Base-by-base conservation (phyloP, 2,888 invertebrate genomes). In the Cosmopolites sordidus region DNA sequence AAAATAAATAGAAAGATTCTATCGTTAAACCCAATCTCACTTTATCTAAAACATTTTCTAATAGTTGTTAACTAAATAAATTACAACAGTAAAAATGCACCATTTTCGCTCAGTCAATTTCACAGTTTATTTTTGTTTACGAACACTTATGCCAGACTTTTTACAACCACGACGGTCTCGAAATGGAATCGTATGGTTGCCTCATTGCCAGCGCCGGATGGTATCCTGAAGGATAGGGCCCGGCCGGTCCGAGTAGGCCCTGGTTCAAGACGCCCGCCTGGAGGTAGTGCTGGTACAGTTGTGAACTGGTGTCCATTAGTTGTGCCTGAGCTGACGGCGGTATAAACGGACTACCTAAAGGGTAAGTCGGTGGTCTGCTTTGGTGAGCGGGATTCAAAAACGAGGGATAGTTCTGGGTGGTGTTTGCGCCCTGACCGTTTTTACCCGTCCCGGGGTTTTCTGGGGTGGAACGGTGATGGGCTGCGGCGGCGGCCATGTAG, bases 251-350 rank as follows among this genome's bases (percentile, higher is more conserved):
- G 51, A 78, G 64, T 15, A 77, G 67, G 8, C 77, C 75, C 58
- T 77, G 78, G 63, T 77, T 78, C 47, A 78, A 62, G 58, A 78
- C 71, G 16, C 73, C 73, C 49, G 83, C 81, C 1, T 82, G 82
- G 58, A 87, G 69, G 71, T 86, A 87, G 69, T 87, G 87, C 66
- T 86, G 86, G 69, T 88, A 88, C 16, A 87, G 71, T 16, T 84
- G 84, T 48, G 83, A 81, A 47, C 81, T 78, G 4, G 83, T 75
- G 63, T 84, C 83, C 60, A 83, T 76, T 40, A 79, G 70, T 18
- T 75, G 73, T 2, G 75, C 72, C 62, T 78, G 78, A 43, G 72
- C 69, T n/a, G 64, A 58, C 12, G 69, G 66, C 12, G 70, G 75
- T 54, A 84, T 83, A 58, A 83, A 84, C 12, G 83, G 81, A 59